These are phyloP conservation scores for Netelia virgata DNA, from an alignment of 2,888 invertebrate genomes.

Conservation along the genomic window DNA sequence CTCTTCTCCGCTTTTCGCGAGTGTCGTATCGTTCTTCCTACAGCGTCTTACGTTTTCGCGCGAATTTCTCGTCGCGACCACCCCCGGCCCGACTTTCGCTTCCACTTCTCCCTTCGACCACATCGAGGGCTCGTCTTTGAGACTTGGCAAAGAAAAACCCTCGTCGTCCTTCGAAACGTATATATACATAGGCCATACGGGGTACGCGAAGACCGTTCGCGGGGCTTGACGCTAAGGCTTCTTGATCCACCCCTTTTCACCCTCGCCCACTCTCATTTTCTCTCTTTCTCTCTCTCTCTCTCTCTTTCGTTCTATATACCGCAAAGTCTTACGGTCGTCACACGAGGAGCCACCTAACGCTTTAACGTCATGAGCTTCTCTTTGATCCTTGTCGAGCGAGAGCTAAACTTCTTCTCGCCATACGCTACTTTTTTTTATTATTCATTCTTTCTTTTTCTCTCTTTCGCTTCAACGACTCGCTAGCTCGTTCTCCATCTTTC, in stretches of 20 bases:
- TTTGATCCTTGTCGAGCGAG: conserved; percentile 73
- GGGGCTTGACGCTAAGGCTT: conserved; percentile 80
- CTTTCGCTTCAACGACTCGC: conserved; percentile 70
- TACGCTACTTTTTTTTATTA: conserved; percentile 23
- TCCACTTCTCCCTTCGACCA: conserved; percentile 65
- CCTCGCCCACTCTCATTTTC: conserved; percentile 34
- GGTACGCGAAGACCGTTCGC: conserved; percentile 67
- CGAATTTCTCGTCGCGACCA: conserved; percentile 52
- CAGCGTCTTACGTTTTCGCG: conserved; percentile 59
- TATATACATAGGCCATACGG: conserved; percentile 17
- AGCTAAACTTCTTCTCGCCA: conserved; percentile 77
- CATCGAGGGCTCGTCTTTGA: conserved; percentile 37
- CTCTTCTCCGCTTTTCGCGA: conserved; percentile 73
- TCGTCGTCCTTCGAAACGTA: conserved; percentile 47
- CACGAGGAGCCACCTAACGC: conserved; percentile 37
- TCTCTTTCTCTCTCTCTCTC: not conserved
- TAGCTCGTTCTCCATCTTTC: conserved; percentile 78
- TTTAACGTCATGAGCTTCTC: conserved; percentile 69
- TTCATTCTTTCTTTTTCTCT: not conserved
- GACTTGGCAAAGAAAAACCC: conserved; percentile 63
- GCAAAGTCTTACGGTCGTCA: conserved; percentile 55
- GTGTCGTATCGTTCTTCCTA: conserved; percentile 55
- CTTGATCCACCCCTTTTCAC: conserved; percentile 82
- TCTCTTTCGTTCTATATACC: conserved; percentile 28
- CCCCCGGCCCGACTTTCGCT: conserved; percentile 59